Base-by-base conservation (phyloP, 2,888 invertebrate species). In the Platycheirus albimanus region DNA sequence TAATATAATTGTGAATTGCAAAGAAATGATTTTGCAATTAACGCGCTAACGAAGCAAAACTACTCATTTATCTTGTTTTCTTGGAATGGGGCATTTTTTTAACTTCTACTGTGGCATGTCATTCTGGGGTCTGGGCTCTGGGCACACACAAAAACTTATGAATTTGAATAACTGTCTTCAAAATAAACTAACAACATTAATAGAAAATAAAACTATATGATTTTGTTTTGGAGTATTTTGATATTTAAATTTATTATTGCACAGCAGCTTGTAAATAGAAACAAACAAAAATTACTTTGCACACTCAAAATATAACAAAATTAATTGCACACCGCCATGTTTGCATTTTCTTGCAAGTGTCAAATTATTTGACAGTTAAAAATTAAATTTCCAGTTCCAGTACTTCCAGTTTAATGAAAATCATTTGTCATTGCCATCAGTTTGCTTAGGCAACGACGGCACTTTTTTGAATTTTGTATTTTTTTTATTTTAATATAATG, bases 311-410 rank as follows among this genome's bases (percentile, higher is more conserved):
- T 72, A 83, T 64, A 74, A 74, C 66, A 76, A 61, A 71, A 71
- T 77, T 75, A 80, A 83, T 86, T 84, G 77, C 79, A 83, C 77
- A 72, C 79, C 85, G 86, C 86, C 86, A 86, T 86, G 66, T 85
- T 86, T 80, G 70, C 75, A 84, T 58, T 84, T 74, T 70, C 49
- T 41, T 78, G 49, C 49, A 67, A 11, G 8, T 51, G 47, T 51
- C 33, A 67, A 63, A 24, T 19, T 45, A 6, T 17, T 43, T 58
- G 58, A 58, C 58, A 58, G 17, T 28, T 15, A 8, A 13, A 41
- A 24, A 6, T 56, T 15, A 4, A 8, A 3, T 19, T 45, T 30
- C 43, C 43, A 61, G 30, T 30, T 30, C 38, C 38, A 41, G n/a
- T n/a, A 6, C 11, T 61, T 61, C 15, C 28, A 58, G 28, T 61